Conservation (phyloP, 2,113 vertebrate genomes). For the Phalacrocorax aristotelis region DNA sequence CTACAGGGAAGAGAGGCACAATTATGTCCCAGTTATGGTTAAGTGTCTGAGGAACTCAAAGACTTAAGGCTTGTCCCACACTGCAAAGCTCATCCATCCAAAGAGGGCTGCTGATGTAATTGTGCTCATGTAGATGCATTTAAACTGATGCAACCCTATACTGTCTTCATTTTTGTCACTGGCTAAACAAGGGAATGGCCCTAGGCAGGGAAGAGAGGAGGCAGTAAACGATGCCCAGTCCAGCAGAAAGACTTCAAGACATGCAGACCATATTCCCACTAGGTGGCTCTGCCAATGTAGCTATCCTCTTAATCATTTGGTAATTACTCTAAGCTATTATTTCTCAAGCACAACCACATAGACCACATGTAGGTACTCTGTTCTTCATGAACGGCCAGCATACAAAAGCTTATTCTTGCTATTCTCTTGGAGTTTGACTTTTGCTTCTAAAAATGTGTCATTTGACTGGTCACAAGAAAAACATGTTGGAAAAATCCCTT, state of each 20-base stretch:
- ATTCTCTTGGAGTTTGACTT: not conserved
- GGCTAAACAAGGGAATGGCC: not conserved
- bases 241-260: not conserved
- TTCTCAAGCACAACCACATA: not conserved
- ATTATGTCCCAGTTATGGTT: not conserved
- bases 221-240: not conserved
- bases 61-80: not conserved
- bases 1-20: not conserved
- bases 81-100: not conserved
- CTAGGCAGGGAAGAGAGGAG: not conserved
- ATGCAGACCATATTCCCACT: not conserved
- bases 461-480: not conserved
- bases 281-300: not conserved
- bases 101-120: not conserved
- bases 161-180: not conserved
- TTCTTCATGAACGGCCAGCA: not conserved
- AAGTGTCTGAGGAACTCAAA: not conserved
- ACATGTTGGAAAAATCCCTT: not conserved
- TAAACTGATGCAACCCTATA: not conserved
- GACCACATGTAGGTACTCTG: not conserved
- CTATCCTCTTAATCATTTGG: not conserved
- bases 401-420: not conserved
- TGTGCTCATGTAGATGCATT: not conserved
- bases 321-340: not conserved
- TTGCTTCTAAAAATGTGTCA: not conserved